A percentile compares a stretch with the other conserved stretches of the same genome.
Evolutionary conservation across 2,797 vertebrate species (phyloP).

Genomic region (Cryptoprocta ferox): DNA sequence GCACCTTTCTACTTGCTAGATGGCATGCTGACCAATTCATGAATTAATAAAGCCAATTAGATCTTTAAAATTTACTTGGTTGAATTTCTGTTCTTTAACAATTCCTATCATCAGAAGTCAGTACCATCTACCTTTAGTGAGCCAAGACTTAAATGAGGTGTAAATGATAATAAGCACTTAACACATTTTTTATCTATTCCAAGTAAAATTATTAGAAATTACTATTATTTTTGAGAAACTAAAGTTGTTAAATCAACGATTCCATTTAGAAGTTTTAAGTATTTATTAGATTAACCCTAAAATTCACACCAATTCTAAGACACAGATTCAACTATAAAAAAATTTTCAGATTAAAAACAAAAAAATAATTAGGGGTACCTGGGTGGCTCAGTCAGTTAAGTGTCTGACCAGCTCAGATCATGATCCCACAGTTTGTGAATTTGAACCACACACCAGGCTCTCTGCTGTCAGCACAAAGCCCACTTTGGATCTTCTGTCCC

Average conservation of each 20-base stretch:
- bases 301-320: constrained; percentile 44
- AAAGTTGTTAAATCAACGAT: constrained; percentile 1
- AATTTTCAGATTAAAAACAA: constrained; percentile 9
- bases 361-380: no score
- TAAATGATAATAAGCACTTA: neutral
- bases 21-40: neutral
- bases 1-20: neutral
- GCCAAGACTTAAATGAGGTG: neutral
- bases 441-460: no score
- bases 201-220: neutral
- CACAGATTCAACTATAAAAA: neutral
- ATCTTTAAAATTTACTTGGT: neutral
- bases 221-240: neutral
- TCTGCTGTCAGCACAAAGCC: no score
- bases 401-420: no score
- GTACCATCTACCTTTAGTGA: neutral
- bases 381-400: no score
- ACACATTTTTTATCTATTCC: neutral
- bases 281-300: constrained; percentile 31
- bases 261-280: neutral
- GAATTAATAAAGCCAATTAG: neutral
- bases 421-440: no score
- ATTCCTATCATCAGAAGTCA: neutral
- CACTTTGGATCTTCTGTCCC: no score
- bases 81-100: neutral